A percentile compares a stretch with the other conserved stretches of the same genome.
These are phyloP conservation scores for Papilio polytes DNA, from an alignment of 1,140 invertebrate genomes.

Conservation along the genomic window DNA sequence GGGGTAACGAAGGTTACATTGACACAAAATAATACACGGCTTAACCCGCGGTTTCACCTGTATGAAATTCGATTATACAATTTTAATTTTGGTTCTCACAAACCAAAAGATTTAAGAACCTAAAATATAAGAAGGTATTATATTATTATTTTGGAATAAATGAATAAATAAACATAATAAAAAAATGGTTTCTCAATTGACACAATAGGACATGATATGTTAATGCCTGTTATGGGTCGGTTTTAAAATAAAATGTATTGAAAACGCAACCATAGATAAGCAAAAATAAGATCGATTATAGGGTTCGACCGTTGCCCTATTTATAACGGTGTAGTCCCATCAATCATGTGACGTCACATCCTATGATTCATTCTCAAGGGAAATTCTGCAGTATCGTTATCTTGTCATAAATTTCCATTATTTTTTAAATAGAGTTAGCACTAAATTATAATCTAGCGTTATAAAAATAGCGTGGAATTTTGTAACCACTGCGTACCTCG, in stretches of 20 bases:
- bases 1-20: background rate
- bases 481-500: background rate
- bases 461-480: too few relatives aligned
- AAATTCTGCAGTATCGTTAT: background rate
- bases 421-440: background rate
- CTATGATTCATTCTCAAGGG: slow-evolving; percentile 5
- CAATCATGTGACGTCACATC: slow-evolving; percentile 5
- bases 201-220: too few relatives aligned
- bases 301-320: background rate
- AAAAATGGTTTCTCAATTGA: too few relatives aligned
- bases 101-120: too few relatives aligned
- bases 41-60: background rate
- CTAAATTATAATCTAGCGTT: background rate
- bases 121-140: too few relatives aligned
- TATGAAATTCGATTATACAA: too few relatives aligned
- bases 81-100: too few relatives aligned
- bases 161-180: too few relatives aligned
- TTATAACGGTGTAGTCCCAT: slow-evolving; percentile 5
- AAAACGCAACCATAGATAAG: background rate
- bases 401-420: background rate
- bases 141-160: too few relatives aligned
- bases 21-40: background rate
- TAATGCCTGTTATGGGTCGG: too few relatives aligned
- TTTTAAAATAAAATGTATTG: too few relatives aligned
- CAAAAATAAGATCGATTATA: background rate